Percentiles rank a stretch among this genome's conserved stretches.
Conservation (phyloP, 1,140 invertebrate genomes). For the Sycophaga agraensis region DNA sequence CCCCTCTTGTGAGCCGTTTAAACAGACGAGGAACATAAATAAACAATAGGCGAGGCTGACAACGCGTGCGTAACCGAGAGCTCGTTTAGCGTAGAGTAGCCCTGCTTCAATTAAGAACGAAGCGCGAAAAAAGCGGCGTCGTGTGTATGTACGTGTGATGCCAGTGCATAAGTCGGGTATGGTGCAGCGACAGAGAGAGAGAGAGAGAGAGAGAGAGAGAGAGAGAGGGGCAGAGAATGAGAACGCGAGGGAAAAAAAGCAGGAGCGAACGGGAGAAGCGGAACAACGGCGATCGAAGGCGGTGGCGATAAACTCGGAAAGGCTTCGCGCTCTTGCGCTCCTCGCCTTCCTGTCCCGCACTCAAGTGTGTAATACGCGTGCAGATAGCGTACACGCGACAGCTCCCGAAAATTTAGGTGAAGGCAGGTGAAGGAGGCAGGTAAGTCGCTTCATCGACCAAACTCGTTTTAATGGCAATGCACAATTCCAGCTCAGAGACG, state of each 20-base stretch:
- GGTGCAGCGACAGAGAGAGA: no score
- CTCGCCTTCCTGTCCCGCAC: background rate
- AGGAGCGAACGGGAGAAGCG: background rate
- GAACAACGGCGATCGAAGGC: background rate
- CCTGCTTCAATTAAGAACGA: conserved; percentile 17
- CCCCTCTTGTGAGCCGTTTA: background rate
- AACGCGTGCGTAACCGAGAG: background rate
- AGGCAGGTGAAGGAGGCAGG: background rate
- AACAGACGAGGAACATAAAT: background rate
- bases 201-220: no score
- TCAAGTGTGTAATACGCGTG: no score
- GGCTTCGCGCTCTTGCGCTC: background rate
- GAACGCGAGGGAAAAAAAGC: background rate
- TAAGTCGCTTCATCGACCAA: conserved; percentile 15
- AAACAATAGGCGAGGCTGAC: conserved; percentile 8
- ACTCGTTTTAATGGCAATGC: conserved; percentile 13
- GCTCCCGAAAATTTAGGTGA: no score
- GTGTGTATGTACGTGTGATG: no score
- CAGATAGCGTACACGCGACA: no score
- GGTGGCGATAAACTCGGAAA: background rate
- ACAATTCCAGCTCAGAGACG: background rate
- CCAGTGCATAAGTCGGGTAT: no score
- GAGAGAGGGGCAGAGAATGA: background rate
- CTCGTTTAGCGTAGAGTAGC: no score
- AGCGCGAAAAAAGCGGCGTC: no score